phyloP scores from a whole-genome alignment of 2,113 vertebrate genomes.

The Epinephelus lanceolatus region DNA sequence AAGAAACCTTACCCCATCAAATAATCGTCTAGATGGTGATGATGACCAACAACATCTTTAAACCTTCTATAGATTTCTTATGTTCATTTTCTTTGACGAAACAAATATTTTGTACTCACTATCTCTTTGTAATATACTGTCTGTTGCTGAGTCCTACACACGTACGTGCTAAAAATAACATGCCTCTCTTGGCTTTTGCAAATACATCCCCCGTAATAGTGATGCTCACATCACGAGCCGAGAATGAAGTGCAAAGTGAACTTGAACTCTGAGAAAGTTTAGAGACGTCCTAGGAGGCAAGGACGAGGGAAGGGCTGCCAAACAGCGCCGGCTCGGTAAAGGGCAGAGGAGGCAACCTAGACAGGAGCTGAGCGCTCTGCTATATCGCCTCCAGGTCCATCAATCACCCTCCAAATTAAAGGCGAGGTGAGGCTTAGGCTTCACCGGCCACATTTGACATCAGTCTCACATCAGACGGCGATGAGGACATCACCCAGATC shows the following conservation, averaged over 20 bases:
- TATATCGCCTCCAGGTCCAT: constrained; percentile 78
- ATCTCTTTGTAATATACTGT: neutral
- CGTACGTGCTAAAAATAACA: neutral
- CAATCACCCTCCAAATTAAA: constrained; percentile 77
- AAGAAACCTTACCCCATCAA: neutral
- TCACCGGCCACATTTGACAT: constrained; percentile 54
- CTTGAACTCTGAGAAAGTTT: constrained; percentile 63
- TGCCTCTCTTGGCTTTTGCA: neutral
- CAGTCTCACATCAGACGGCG: constrained; percentile 46
- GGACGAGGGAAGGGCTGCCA: constrained; percentile 57
- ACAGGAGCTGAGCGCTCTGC: constrained; percentile 41
- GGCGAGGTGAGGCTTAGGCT: constrained; percentile 66
- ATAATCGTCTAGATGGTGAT: neutral
- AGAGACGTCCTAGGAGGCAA: constrained; percentile 46
- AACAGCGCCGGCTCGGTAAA: constrained; percentile 6
- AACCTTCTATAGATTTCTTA: neutral
- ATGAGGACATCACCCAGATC: constrained; percentile 72
- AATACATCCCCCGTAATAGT: neutral
- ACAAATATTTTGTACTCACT: neutral
- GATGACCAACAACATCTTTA: neutral
- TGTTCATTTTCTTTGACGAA: neutral
- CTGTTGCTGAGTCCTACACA: neutral
- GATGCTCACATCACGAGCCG: neutral
- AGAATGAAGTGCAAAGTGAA: constrained; percentile 54
- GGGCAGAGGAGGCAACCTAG: constrained; percentile 40